Evolutionary conservation across 1,140 invertebrate genomes (phyloP).

Genomic region (Sycophaga agraensis): DNA sequence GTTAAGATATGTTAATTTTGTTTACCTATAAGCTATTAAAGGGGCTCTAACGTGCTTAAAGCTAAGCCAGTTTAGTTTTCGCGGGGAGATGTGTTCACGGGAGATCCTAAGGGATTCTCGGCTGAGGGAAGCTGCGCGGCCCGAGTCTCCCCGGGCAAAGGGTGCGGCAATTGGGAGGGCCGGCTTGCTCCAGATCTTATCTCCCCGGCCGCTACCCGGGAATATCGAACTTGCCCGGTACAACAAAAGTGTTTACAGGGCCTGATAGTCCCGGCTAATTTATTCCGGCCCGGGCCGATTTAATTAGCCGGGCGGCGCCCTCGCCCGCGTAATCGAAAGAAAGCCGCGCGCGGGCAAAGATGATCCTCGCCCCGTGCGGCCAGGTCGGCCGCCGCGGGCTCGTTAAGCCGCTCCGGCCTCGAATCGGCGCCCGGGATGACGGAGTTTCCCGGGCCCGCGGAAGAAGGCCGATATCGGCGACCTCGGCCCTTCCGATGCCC

Average conservation of each 20-base stretch:
- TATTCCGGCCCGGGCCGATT: conserved; percentile 9
- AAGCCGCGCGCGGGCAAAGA: not conserved
- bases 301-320: conserved; percentile 3
- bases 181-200: conserved; percentile 26
- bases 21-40: conserved; percentile 61
- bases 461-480: conserved; percentile 13
- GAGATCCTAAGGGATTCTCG: conserved; percentile 21
- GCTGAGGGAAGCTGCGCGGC: not conserved
- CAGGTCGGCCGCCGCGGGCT: not conserved
- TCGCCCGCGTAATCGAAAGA: conserved; percentile 16
- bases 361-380: not conserved
- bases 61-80: conserved; percentile 60
- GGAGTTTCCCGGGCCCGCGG: not conserved
- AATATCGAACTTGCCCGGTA: conserved; percentile 28
- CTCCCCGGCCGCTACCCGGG: not conserved
- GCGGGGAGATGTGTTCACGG: conserved; percentile 48
- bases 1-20: conserved; percentile 61
- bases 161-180: too few relatives aligned
- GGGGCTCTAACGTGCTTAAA: conserved; percentile 57
- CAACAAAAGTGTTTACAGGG: conserved; percentile 24
- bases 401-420: too few relatives aligned
- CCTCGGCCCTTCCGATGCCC: not conserved
- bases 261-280: conserved; percentile 13
- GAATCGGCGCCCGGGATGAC: too few relatives aligned
- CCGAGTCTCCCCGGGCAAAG: too few relatives aligned